These are phyloP conservation scores for Macrocentrus cingulum DNA, from an alignment of 1,140 invertebrate species.

Conservation along the genomic window DNA sequence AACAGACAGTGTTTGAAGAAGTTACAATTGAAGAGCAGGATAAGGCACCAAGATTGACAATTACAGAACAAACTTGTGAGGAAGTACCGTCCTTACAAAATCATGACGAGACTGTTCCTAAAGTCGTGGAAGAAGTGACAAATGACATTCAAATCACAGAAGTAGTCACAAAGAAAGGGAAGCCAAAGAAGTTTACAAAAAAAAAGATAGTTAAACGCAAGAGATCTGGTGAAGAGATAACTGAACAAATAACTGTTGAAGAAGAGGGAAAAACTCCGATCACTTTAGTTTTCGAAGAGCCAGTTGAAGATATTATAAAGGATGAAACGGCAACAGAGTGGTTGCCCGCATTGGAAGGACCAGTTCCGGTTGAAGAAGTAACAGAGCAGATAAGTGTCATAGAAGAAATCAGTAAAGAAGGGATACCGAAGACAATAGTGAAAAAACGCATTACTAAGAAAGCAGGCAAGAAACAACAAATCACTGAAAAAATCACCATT, in stretches of 20 bases:
- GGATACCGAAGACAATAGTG: constrained; percentile 25
- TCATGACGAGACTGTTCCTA: constrained; percentile 28
- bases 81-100: constrained; percentile 25
- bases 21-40: constrained; percentile 55
- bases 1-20: constrained; percentile 51
- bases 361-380: constrained; percentile 28
- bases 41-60: constrained; percentile 46
- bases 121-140: constrained; percentile 29
- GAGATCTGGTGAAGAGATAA: constrained; percentile 28
- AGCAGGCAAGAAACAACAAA: constrained; percentile 1
- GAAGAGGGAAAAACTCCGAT: constrained; percentile 4
- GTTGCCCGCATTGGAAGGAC: constrained; percentile 12
- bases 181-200: constrained; percentile 44
- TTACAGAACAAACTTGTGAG: constrained; percentile 38
- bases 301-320: constrained; percentile 9
- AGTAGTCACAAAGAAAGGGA: constrained; percentile 30
- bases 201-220: constrained; percentile 49
- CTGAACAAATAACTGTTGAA: constrained; percentile 25
- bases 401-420: constrained; percentile 38
- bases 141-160: constrained; percentile 31
- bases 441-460: constrained; percentile 44
- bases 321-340: constrained; percentile 16
- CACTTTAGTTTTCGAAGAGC: constrained; percentile 20
- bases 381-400: constrained; percentile 27
- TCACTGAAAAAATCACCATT: constrained; percentile 47